Evolutionary conservation across 2,888 invertebrate genomes (phyloP), one percentile per base, ranked within the genome.

Genomic region (Idaea aversata): DNA sequence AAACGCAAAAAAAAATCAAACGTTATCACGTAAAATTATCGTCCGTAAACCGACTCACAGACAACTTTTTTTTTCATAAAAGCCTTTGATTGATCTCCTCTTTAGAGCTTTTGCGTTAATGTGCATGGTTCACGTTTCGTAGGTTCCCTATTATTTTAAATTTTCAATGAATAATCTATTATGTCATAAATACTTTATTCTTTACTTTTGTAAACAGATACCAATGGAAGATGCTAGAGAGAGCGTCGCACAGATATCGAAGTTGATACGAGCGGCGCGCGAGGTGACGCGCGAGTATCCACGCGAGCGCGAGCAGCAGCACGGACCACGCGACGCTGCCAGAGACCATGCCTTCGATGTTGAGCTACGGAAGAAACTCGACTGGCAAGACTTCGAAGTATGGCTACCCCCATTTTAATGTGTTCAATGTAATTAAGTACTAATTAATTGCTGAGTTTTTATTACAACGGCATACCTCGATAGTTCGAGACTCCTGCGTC

Each of bases 331-430:
- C n/a, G 93, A 92, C 79, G 78, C 84, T 7, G 80, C 87, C 16
- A 83, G 90, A 35, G 94, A 94, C 88, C 90, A 87, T 67, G 78
- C 82, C 61, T 86, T 91, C 72, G 93, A 93, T 75, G 86, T 87
- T 70, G 87, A 88, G 72, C 88, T 93, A 73, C 90, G 94, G 75
- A 93, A 93, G 85, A 92, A 94, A 84, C 90, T 94, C 76, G 93
- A 90, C 74, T 94, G 93, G 73, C 85, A 91, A 3, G 80, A 88
- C 65, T 90, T 93, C 61, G 84, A 91, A 92, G 93, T 94, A 83
- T 94, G 94, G 94, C 87, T 94, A 79, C 94, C 94, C 63, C 92
- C 93, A 1, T 88, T 87, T 67, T 91, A 79, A 88, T 87, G 90
- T 91, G 90, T 90, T 91, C 89, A 86, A 72, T 10, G 15, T 7